Percentiles rank a stretch among this genome's conserved stretches.
These are phyloP conservation scores for Actenoides hombroni DNA, from an alignment of 2,113 vertebrate species.

Conservation along the genomic window DNA sequence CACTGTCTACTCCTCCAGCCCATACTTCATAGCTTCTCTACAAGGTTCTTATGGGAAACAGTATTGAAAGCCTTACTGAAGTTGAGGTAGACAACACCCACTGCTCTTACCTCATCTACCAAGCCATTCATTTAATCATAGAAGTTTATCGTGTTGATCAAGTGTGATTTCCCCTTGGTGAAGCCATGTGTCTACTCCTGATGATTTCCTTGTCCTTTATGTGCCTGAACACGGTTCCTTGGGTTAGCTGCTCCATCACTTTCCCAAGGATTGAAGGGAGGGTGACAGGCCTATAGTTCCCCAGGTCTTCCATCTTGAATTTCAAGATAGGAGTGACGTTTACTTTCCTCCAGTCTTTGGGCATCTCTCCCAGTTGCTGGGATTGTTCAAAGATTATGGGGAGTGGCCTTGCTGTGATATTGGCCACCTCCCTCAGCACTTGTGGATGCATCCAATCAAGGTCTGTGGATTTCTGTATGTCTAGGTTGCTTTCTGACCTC, in stretches of 20 bases:
- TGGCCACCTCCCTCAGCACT: background rate
- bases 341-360: background rate
- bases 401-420: background rate
- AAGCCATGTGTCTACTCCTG: background rate
- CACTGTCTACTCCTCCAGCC: background rate
- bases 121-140: background rate
- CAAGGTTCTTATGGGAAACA: background rate
- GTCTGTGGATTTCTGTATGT: background rate
- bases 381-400: background rate
- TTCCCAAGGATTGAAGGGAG: background rate
- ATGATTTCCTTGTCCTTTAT: background rate
- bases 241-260: background rate
- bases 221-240: background rate
- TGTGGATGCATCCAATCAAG: background rate
- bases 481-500: background rate
- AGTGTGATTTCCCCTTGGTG: background rate
- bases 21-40: accelerated
- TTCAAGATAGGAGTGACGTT: background rate
- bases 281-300: background rate
- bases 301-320: background rate
- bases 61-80: background rate
- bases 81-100: background rate
- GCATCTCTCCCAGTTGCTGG: background rate
- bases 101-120: background rate
- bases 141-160: background rate